A percentile compares a stretch with the other conserved stretches of the same genome.
Evolutionary conservation across 2,113 vertebrate genomes (phyloP).

Genomic region (Bettongia penicillata): DNA sequence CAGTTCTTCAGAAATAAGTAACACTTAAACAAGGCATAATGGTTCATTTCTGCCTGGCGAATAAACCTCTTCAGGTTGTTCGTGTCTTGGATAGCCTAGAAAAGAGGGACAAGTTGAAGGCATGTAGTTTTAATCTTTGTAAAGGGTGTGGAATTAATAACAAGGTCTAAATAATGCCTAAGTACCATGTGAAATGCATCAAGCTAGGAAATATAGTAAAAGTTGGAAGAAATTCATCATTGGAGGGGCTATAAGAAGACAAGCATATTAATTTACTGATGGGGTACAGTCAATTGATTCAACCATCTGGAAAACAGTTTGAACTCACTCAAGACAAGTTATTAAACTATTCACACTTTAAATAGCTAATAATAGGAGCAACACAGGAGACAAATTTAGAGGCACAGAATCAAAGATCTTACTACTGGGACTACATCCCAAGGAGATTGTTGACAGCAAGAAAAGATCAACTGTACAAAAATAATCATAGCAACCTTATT

Average conservation of each 20-base stretch:
- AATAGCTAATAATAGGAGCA: background rate
- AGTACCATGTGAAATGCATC: background rate
- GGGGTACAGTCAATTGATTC: background rate
- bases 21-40: slow-evolving; percentile 97
- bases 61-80: slow-evolving; percentile 98
- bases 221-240: background rate
- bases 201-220: background rate
- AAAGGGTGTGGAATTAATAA: slow-evolving; percentile 30
- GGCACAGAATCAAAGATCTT: background rate
- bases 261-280: background rate
- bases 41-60: slow-evolving; percentile 97
- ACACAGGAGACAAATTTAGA: background rate
- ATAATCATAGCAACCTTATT: background rate
- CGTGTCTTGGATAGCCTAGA: slow-evolving; percentile 97
- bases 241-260: background rate
- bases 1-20: slow-evolving; percentile 95
- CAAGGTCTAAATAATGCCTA: slow-evolving; percentile 27
- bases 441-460: background rate
- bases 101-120: slow-evolving; percentile 63
- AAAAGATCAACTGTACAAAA: background rate
- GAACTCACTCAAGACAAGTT: background rate
- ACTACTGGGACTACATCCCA: background rate
- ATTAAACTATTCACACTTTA: background rate
- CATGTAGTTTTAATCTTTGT: background rate
- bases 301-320: background rate